Conservation (phyloP, 1,140 invertebrate species). For the Zaprionus lachaisei region DNA sequence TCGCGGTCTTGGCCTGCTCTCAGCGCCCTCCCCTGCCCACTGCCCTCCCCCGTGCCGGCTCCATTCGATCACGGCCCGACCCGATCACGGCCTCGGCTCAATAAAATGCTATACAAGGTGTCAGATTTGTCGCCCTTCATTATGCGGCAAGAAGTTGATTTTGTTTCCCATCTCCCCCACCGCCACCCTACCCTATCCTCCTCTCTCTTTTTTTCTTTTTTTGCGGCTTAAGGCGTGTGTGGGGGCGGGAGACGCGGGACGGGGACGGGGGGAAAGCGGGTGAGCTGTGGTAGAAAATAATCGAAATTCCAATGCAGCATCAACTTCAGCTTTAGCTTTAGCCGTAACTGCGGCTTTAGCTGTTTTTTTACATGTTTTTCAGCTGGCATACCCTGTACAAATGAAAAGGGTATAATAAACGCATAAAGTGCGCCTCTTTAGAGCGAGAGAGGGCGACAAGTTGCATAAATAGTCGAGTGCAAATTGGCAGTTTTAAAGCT, state of each 20-base stretch:
- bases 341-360: slow-evolving; percentile 2
- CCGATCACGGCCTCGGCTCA: slow-evolving; percentile 58
- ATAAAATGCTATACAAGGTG: slow-evolving; percentile 84
- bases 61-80: neutral
- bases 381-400: slow-evolving; percentile 25
- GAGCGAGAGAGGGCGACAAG: neutral
- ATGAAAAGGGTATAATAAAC: neutral
- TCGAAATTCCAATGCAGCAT: slow-evolving; percentile 77
- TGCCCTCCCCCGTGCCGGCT: neutral
- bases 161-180: neutral
- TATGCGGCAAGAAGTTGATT: slow-evolving; percentile 65
- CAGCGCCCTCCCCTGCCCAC: no score
- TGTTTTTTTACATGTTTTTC: neutral
- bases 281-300: slow-evolving; percentile 58
- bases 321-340: slow-evolving; percentile 43
- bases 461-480: neutral
- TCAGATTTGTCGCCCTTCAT: slow-evolving; percentile 85
- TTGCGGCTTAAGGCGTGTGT: slow-evolving; percentile 36
- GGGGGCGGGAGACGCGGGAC: neutral
- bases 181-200: neutral
- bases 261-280: neutral
- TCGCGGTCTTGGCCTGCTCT: slow-evolving; percentile 26
- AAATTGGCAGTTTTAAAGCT: slow-evolving; percentile 8
- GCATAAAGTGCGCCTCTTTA: neutral
- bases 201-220: slow-evolving; percentile 11